These are phyloP conservation scores for Hemichromis elongatus DNA, from an alignment of 2,113 vertebrate genomes.

Conservation along the genomic window DNA sequence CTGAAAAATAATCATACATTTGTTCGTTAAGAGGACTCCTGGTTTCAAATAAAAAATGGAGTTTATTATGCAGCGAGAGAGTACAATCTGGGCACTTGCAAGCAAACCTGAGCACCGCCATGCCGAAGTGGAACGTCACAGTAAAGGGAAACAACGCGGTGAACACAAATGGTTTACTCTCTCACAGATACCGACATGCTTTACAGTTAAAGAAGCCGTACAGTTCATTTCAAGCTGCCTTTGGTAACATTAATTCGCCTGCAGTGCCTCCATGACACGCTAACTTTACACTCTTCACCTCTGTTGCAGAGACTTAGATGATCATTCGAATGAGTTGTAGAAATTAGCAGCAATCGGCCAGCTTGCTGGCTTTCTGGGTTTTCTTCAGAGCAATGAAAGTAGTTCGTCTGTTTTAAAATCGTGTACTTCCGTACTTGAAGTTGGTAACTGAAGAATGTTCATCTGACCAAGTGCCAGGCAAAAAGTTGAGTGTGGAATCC, in stretches of 20 bases:
- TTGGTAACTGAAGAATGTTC: background rate
- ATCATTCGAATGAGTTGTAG: background rate
- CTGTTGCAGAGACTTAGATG: background rate
- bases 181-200: background rate
- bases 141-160: background rate
- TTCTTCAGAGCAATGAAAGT: background rate
- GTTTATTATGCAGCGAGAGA: background rate
- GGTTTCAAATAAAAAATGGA: background rate
- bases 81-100: background rate
- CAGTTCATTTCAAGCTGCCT: background rate
- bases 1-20: background rate
- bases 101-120: rapidly evolving
- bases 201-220: background rate
- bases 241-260: background rate
- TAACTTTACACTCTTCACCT: background rate
- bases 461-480: no score
- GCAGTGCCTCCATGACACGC: background rate
- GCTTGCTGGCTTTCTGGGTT: background rate
- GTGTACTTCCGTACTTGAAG: background rate
- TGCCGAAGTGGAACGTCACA: background rate
- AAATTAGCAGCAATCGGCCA: background rate
- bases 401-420: background rate
- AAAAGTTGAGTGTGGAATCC: no score
- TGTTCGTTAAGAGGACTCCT: background rate
- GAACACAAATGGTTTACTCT: background rate